phyloP scores from a whole-genome alignment of 2,888 invertebrate genomes.

The Drosophila differens region DNA sequence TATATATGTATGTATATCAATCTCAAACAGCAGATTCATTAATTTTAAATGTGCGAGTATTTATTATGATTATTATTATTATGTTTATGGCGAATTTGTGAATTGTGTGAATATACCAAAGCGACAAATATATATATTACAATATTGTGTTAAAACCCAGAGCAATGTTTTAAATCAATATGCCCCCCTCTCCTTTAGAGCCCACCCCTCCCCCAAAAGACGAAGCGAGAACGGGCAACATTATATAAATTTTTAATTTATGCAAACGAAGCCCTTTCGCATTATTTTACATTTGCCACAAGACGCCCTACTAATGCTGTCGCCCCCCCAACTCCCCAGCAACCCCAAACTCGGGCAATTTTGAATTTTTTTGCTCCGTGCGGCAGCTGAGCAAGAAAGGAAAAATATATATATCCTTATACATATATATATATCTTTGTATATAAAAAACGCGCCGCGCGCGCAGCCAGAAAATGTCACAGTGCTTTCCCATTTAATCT shows the following conservation, averaged over 20 bases:
- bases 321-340: slow-evolving; percentile 32
- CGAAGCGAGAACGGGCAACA: slow-evolving; percentile 61
- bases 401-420: slow-evolving; percentile 33
- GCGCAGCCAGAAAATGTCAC: slow-evolving; percentile 79
- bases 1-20: slow-evolving; percentile 28
- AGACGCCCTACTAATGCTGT: slow-evolving; percentile 76
- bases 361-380: slow-evolving; percentile 62
- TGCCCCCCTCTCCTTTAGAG: background rate
- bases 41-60: slow-evolving; percentile 60
- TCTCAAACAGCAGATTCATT: slow-evolving; percentile 50
- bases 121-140: slow-evolving; percentile 75
- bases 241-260: slow-evolving; percentile 82
- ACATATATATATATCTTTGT: slow-evolving; percentile 6
- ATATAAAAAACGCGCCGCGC: slow-evolving; percentile 41
- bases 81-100: slow-evolving; percentile 59
- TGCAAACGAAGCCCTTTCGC: slow-evolving; percentile 82
- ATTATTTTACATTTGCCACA: slow-evolving; percentile 80
- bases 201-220: background rate
- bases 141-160: slow-evolving; percentile 76
- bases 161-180: slow-evolving; percentile 51
- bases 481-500: slow-evolving; percentile 80
- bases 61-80: slow-evolving; percentile 65
- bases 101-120: slow-evolving; percentile 54
- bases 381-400: slow-evolving; percentile 57
- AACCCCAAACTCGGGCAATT: slow-evolving; percentile 49